These are phyloP conservation scores for Enteromius radiatus DNA, from an alignment of 2,797 vertebrate species.

Conservation along the genomic window DNA sequence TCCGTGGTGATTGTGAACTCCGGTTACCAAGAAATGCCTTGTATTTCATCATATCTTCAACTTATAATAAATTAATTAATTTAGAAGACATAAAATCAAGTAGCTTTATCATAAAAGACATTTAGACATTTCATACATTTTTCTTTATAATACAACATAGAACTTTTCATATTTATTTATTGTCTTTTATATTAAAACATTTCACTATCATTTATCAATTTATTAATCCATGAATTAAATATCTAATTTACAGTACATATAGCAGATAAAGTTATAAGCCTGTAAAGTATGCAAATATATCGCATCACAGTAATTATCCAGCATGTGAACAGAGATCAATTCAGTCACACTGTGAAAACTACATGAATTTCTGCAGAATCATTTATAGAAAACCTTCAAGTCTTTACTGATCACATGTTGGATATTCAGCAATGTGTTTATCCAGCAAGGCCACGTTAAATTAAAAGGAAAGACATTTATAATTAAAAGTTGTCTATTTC, in stretches of 20 bases:
- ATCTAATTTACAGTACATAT: background rate
- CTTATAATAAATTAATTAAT: background rate
- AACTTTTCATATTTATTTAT: background rate
- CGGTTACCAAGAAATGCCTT: conserved; percentile 36
- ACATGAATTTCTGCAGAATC: background rate
- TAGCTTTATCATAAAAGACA: background rate
- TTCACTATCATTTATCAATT: background rate
- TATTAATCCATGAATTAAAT: background rate
- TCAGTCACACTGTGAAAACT: background rate
- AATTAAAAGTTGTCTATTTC: background rate
- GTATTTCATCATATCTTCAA: background rate
- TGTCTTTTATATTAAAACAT: background rate
- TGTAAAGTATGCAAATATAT: background rate
- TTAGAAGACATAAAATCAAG: background rate
- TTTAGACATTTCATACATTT: background rate
- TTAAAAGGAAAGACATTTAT: background rate
- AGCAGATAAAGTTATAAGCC: background rate
- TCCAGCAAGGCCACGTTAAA: background rate
- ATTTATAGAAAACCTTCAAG: background rate
- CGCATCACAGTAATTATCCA: background rate
- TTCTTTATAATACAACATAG: background rate
- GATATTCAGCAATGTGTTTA: background rate
- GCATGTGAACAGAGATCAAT: background rate
- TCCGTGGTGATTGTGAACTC: conserved; percentile 47
- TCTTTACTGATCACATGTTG: background rate